A percentile compares a stretch with the other conserved stretches of the same genome.
Evolutionary conservation across 1,140 invertebrate species (phyloP).

Genomic region (Belonocnema kinseyi): DNA sequence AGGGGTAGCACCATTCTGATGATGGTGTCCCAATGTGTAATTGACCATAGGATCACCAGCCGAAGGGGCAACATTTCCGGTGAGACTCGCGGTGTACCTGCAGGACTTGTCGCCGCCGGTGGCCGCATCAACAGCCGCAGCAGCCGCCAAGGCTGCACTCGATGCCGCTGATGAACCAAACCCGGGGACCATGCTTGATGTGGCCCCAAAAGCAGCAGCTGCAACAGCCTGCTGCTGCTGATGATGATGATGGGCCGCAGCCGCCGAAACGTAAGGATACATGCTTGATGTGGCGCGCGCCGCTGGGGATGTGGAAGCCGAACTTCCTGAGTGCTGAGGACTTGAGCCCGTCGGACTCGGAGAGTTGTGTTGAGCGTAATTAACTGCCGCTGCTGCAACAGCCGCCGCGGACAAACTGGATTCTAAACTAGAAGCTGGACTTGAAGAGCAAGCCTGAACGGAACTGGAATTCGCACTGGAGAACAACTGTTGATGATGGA

Average conservation of each 20-base stretch:
- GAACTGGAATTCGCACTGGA: slow-evolving; percentile 74
- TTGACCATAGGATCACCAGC: slow-evolving; percentile 86
- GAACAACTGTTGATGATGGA: slow-evolving; percentile 82
- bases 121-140: slow-evolving; percentile 78
- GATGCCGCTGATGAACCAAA: slow-evolving; percentile 78
- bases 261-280: slow-evolving; percentile 83
- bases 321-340: slow-evolving; percentile 73
- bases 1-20: slow-evolving; percentile 82
- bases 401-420: slow-evolving; percentile 56
- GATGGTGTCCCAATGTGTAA: slow-evolving; percentile 84
- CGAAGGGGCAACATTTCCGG: slow-evolving; percentile 79
- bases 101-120: slow-evolving; percentile 84
- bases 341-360: slow-evolving; percentile 73
- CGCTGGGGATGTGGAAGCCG: slow-evolving; percentile 77
- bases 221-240: slow-evolving; percentile 83
- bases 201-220: slow-evolving; percentile 80
- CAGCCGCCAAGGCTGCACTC: slow-evolving; percentile 78
- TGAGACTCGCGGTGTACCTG: slow-evolving; percentile 82
- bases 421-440: slow-evolving; percentile 55
- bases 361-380: slow-evolving; percentile 72
- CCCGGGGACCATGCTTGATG: slow-evolving; percentile 82
- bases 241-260: slow-evolving; percentile 82
- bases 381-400: slow-evolving; percentile 76
- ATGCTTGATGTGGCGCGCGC: slow-evolving; percentile 78
- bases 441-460: slow-evolving; percentile 72